A percentile compares a stretch with the other conserved stretches of the same genome.
These are phyloP conservation scores for Ciconia stormi DNA, from an alignment of 2,113 vertebrate genomes.

Conservation along the genomic window DNA sequence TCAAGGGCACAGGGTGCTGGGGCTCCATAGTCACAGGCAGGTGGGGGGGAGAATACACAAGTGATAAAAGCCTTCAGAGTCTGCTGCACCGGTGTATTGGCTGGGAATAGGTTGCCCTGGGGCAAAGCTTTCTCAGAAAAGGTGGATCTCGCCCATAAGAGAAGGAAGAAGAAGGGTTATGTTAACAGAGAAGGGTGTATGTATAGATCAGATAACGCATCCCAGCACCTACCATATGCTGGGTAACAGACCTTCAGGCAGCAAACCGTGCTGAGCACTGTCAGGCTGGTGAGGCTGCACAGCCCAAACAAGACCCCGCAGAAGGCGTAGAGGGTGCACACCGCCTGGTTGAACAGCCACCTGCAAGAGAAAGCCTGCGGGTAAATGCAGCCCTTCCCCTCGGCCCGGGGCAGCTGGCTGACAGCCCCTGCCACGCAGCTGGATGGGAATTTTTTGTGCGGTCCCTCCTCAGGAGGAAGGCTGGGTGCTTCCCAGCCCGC, in stretches of 20 bases:
- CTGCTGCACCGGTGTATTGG: neutral
- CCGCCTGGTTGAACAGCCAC: conserved; percentile 78
- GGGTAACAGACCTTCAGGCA: conserved; percentile 88
- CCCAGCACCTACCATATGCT: conserved; percentile 77
- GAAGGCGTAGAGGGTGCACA: conserved; percentile 81
- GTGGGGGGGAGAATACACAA: neutral
- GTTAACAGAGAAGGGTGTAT: neutral
- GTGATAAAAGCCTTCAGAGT: neutral
- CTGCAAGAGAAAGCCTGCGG: conserved; percentile 41
- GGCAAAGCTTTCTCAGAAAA: neutral
- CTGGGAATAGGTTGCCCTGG: neutral
- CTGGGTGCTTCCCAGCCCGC: neutral
- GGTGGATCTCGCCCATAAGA: neutral
- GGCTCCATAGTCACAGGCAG: neutral
- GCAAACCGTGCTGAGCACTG: conserved; percentile 83
- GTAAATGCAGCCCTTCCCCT: neutral
- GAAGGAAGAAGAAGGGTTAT: too few species aligned
- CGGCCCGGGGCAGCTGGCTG: fast-evolving
- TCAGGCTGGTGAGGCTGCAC: conserved; percentile 85
- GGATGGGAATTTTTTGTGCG: fast-evolving
- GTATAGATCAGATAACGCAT: neutral
- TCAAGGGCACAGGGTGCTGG: neutral
- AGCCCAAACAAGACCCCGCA: conserved; percentile 86
- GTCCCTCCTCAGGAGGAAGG: neutral
- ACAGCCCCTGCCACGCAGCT: neutral